These are phyloP conservation scores for Pipistrellus kuhlii DNA, from an alignment of 2,797 vertebrate species.

Conservation along the genomic window DNA sequence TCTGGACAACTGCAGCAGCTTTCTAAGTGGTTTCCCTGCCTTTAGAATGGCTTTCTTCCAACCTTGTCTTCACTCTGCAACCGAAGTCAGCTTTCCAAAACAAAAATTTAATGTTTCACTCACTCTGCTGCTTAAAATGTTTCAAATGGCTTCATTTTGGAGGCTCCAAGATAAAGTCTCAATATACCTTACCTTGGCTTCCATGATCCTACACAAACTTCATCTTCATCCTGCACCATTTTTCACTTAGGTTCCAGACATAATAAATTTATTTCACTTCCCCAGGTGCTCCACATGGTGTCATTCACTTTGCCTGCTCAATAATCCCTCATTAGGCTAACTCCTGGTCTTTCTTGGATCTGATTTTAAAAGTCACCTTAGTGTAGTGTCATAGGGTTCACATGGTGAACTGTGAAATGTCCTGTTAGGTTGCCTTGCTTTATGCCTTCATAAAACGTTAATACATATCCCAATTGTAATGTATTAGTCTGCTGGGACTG, in stretches of 20 bases:
- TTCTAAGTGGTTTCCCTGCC: slow-evolving; percentile 24
- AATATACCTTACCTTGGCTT: not conserved
- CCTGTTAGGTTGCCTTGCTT: not conserved
- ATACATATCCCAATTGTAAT: not conserved
- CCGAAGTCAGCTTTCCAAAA: slow-evolving; percentile 23
- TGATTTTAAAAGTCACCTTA: not conserved
- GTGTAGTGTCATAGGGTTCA: not conserved
- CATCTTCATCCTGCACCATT: not conserved
- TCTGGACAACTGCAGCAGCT: slow-evolving; percentile 4
- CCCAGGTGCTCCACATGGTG: not conserved
- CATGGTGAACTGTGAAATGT: not conserved
- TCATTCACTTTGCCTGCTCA: not conserved
- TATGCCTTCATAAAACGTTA: not conserved
- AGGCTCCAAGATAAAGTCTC: not conserved
- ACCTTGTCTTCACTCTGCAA: not conserved
- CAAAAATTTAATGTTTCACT: slow-evolving; percentile 5
- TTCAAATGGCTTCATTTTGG: slow-evolving; percentile 17
- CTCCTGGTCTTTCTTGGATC: not conserved
- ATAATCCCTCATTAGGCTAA: not conserved
- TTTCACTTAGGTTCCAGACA: not conserved
- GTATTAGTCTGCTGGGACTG: not conserved
- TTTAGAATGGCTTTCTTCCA: slow-evolving; percentile 40
- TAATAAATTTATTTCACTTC: not conserved
- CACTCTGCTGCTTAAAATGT: slow-evolving; percentile 24
- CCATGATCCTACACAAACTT: not conserved